phyloP scores from a whole-genome alignment of 92 coral and sea anemone genomes.

The Bergia sp. region DNA sequence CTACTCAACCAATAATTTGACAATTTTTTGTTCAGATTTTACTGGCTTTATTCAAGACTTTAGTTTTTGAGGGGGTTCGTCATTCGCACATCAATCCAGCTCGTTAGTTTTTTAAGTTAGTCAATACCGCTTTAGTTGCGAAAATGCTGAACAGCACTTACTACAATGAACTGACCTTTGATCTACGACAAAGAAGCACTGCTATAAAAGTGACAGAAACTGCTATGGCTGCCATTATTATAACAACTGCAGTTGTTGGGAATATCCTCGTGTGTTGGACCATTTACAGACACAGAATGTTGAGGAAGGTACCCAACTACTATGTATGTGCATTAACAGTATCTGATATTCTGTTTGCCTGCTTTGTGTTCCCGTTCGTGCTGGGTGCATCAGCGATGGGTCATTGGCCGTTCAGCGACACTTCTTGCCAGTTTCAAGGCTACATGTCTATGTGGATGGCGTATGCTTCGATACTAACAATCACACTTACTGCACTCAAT shows the following conservation, averaged over 20 bases:
- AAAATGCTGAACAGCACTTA: constrained; percentile 14
- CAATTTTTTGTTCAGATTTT: background rate
- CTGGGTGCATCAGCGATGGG: constrained; percentile 31
- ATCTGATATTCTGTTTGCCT: constrained; percentile 12
- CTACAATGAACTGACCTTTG: background rate
- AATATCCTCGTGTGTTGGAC: constrained; percentile 42
- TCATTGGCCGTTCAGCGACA: constrained; percentile 33
- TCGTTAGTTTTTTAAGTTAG: background rate
- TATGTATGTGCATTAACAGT: constrained; percentile 31
- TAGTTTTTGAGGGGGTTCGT: too few species aligned
- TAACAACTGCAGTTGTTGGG: constrained; percentile 21
- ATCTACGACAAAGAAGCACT: constrained; percentile 18
- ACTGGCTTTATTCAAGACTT: background rate
- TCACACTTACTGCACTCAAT: constrained; percentile 36
- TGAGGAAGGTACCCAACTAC: constrained; percentile 31
- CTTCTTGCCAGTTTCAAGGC: constrained; percentile 29
- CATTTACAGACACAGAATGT: constrained; percentile 16
- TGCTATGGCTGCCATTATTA: background rate
- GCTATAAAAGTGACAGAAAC: constrained; percentile 9
- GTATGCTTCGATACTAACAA: constrained; percentile 35
- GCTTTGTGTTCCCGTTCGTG: constrained; percentile 28
- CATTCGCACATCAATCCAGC: background rate
- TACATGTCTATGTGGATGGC: constrained; percentile 47
- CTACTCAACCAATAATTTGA: too few species aligned
- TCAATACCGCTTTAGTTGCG: background rate